phyloP scores from a whole-genome alignment of 2,113 vertebrate genomes.

The Forbesichthys papilliferus region DNA sequence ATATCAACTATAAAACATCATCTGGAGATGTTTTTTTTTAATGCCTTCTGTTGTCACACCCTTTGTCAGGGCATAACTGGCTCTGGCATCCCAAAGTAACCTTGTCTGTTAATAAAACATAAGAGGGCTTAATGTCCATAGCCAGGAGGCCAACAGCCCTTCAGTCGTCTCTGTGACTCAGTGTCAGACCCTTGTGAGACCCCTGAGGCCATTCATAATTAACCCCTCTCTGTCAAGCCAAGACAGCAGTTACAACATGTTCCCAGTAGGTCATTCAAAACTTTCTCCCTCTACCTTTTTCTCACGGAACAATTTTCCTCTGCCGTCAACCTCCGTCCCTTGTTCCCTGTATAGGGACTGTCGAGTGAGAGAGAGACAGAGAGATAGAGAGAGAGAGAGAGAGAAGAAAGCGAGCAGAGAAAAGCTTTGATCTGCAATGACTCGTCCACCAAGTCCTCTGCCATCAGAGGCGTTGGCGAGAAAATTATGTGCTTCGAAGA shows the following conservation, averaged over 20 bases:
- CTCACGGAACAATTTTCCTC: constrained; percentile 36
- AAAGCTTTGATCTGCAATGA: constrained; percentile 54
- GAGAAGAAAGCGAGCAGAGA: not conserved
- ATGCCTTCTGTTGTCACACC: constrained; percentile 48
- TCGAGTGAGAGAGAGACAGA: constrained; percentile 16
- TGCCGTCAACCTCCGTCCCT: constrained; percentile 53
- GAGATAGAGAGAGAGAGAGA: constrained; percentile 17
- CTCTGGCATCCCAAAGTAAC: constrained; percentile 29
- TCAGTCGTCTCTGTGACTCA: constrained; percentile 47
- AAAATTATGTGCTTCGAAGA: constrained; percentile 32
- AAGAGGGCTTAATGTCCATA: constrained; percentile 44
- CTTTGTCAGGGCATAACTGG: constrained; percentile 34
- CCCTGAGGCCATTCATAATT: constrained; percentile 71
- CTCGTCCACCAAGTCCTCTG: constrained; percentile 36
- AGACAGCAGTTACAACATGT: constrained; percentile 63
- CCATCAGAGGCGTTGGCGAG: constrained; percentile 49
- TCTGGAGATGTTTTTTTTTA: constrained; percentile 41
- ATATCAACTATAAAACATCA: constrained; percentile 50
- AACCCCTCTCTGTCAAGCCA: constrained; percentile 62
- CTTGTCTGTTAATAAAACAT: constrained; percentile 63
- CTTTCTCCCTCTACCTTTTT: constrained; percentile 36
- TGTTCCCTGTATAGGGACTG: constrained; percentile 30
- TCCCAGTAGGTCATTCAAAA: constrained; percentile 60
- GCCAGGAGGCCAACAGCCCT: constrained; percentile 51
- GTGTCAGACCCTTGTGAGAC: constrained; percentile 40